These are phyloP conservation scores for Myotis vivesi DNA, from an alignment of 2,797 vertebrate genomes.

Conservation along the genomic window DNA sequence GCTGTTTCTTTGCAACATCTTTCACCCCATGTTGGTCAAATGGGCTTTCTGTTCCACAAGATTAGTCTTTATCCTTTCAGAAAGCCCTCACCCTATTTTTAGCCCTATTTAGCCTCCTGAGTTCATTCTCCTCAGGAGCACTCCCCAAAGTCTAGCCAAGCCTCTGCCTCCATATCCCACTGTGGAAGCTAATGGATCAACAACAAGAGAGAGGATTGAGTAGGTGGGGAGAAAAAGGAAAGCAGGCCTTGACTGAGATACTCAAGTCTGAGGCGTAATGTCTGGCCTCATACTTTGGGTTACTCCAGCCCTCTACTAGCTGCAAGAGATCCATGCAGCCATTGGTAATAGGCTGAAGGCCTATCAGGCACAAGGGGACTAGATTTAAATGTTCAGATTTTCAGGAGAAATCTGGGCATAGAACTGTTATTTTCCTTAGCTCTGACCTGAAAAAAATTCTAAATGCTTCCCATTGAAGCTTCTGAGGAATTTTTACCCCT, in stretches of 20 bases:
- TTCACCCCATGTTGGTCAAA: neutral
- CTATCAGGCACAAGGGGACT: neutral
- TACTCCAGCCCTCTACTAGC: neutral
- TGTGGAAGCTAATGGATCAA: neutral
- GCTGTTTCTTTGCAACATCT: neutral
- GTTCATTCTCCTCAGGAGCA: neutral
- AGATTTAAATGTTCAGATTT: neutral
- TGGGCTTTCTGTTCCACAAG: neutral
- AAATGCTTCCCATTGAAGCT: neutral
- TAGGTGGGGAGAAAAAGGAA: neutral
- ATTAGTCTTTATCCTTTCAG: neutral
- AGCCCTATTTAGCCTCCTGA: neutral
- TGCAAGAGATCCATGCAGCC: neutral
- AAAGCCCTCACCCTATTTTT: neutral
- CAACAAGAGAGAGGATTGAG: neutral
- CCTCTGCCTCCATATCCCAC: neutral
- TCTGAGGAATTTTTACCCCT: neutral
- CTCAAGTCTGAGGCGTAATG: neutral
- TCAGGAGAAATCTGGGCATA: neutral
- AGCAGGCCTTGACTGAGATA: neutral
- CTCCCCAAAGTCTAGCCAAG: neutral
- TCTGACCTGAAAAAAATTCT: neutral
- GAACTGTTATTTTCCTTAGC: neutral
- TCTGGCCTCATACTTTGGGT: neutral
- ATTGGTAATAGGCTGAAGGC: fast-evolving